Evolutionary conservation across 2,888 invertebrate genomes (phyloP).

Genomic region (Leucophenga maculata): DNA sequence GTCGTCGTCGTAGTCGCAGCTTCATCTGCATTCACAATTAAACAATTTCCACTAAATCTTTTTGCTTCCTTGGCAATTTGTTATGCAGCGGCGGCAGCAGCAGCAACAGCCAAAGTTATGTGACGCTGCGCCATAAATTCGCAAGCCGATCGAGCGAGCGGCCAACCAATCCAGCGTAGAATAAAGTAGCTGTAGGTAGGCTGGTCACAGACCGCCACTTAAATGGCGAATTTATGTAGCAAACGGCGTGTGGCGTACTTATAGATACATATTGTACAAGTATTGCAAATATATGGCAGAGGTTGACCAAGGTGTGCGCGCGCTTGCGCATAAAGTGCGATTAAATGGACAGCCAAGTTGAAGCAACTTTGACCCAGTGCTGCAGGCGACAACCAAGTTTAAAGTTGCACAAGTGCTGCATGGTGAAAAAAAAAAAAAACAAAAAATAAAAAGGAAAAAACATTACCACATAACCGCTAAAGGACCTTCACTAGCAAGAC

Average conservation of each 20-base stretch:
- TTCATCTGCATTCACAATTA: constrained; percentile 69
- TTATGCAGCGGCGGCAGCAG: constrained; percentile 69
- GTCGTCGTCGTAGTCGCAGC: constrained; percentile 34
- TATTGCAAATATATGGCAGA: neutral
- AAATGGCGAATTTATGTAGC: constrained; percentile 64
- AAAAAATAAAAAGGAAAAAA: constrained; percentile 26
- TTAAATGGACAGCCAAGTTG: constrained; percentile 63
- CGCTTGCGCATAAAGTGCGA: constrained; percentile 70
- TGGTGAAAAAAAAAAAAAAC: neutral
- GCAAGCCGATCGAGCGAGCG: constrained; percentile 41
- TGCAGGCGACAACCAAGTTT: constrained; percentile 32
- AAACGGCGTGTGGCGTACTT: constrained; percentile 37
- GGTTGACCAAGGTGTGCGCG: constrained; percentile 58
- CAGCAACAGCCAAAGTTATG: constrained; percentile 70
- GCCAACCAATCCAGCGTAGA: constrained; percentile 43
- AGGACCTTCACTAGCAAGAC: neutral
- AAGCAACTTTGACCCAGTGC: constrained; percentile 53
- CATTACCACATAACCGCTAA: neutral
- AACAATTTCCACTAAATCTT: constrained; percentile 71
- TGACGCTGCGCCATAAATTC: constrained; percentile 70
- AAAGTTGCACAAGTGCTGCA: neutral
- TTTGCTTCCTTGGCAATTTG: constrained; percentile 70
- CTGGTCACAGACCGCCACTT: constrained; percentile 48
- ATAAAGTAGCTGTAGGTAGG: constrained; percentile 24
- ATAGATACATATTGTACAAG: too few species aligned